Conservation (phyloP, 2,113 vertebrate species). For the Strigops habroptila region DNA sequence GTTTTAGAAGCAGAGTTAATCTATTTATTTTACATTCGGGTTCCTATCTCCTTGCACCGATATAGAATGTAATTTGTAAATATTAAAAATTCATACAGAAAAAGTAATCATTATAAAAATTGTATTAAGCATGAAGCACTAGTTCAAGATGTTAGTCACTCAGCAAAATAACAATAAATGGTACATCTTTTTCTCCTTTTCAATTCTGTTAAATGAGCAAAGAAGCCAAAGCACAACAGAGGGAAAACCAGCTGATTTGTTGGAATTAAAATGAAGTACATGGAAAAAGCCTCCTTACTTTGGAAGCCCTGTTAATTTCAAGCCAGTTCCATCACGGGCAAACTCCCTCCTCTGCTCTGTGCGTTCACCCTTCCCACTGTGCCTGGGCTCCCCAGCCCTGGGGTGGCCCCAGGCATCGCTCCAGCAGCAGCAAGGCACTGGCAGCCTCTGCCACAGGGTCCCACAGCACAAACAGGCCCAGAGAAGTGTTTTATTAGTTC, state of each 20-base stretch:
- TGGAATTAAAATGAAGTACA: background rate
- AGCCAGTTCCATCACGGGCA: background rate
- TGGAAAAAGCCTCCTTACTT: background rate
- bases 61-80: background rate
- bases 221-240: background rate
- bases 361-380: background rate
- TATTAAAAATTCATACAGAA: slow-evolving; percentile 27
- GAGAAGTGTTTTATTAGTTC: background rate
- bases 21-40: background rate
- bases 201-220: background rate
- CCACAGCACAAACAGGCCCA: background rate
- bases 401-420: accelerated
- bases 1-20: background rate
- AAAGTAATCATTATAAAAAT: background rate
- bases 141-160: background rate
- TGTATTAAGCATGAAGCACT: background rate
- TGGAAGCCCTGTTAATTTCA: background rate
- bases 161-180: background rate
- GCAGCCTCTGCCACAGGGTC: background rate
- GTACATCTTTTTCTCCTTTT: background rate
- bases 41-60: background rate
- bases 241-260: background rate
- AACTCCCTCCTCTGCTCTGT: background rate
- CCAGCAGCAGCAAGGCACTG: background rate
- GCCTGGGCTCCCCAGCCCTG: background rate